Base-by-base conservation (phyloP, 2,113 vertebrate genomes). In the Chloropsis cyanopogon region DNA sequence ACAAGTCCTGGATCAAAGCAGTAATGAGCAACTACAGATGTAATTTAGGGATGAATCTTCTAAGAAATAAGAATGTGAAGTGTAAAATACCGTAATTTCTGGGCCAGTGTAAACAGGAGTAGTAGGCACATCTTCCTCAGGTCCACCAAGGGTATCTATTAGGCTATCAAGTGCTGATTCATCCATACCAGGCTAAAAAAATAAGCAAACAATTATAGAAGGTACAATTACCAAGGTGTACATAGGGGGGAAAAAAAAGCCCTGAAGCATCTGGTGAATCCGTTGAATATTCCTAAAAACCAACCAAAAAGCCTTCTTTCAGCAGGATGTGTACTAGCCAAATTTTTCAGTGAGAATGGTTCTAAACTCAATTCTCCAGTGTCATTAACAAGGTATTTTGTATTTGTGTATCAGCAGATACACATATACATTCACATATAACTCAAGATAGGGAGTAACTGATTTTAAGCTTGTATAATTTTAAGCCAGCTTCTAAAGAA, bases 151-250 rank as follows among this genome's bases (percentile, higher is more conserved):
- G 11, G 96, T 97, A 61, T 97, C 97, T 95, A 98, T 93, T 39
- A 98, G 83, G 81, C 96, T 96, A 47, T 98, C 98, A 66, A 98
- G 95, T 26, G 97, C 98, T 21, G 95, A 80, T 25, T 85, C 84
- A 92, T 98, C 96, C 88, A 97, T 87, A 22, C 4, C 80, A 95
- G 94, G 82, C 98, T 98, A 11, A 59, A 97, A 97, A 96, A 90
- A 81, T 29, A 92, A 91, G 73, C 23, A 66, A 70, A 44, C 3
- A 59, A 56, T 75, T 56, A 80, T 0, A 49, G 25, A 71, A 54
- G 9, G n/a, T n/a, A n/a, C n/a, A n/a, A n/a, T 84, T 66, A 69
- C 4, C 4, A 71, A 9, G 5, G 12, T 33, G 28, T 19, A 33
- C 7, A 66, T 12, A 39, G 7, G 3, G 1, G 7, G 5, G 14